phyloP scores from a whole-genome alignment of 2,113 vertebrate species.

The Rhinolophus ferrumequinum region DNA sequence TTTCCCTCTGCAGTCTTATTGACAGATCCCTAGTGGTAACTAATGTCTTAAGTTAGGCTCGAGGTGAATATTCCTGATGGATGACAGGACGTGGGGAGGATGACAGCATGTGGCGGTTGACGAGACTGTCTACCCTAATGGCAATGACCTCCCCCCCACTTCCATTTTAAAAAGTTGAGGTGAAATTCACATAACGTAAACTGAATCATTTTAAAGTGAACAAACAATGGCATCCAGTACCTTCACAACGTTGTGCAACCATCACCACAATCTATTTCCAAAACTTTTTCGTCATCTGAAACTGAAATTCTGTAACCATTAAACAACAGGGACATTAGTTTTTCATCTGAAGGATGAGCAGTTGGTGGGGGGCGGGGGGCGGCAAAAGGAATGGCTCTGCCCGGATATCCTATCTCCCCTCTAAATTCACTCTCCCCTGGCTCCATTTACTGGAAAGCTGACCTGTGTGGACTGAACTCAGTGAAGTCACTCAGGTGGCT shows the following conservation, averaged over 20 bases:
- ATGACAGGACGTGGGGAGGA: background rate
- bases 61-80: background rate
- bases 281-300: background rate
- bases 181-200: background rate
- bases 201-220: background rate
- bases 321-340: background rate
- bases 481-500: background rate
- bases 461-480: background rate
- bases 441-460: background rate
- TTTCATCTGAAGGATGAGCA: background rate
- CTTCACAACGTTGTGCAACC: background rate
- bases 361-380: background rate
- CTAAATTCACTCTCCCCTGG: background rate
- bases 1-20: background rate
- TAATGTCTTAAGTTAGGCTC: background rate
- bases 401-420: background rate
- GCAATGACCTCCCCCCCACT: background rate
- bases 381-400: too few relatives aligned
- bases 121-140: background rate
- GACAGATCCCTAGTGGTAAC: background rate
- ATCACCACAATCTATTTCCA: background rate
- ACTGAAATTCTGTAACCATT: background rate
- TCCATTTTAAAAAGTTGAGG: conserved; percentile 8
- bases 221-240: background rate
- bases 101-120: background rate